These are phyloP conservation scores for Scomber scombrus DNA, from an alignment of 2,113 vertebrate genomes.

Conservation along the genomic window DNA sequence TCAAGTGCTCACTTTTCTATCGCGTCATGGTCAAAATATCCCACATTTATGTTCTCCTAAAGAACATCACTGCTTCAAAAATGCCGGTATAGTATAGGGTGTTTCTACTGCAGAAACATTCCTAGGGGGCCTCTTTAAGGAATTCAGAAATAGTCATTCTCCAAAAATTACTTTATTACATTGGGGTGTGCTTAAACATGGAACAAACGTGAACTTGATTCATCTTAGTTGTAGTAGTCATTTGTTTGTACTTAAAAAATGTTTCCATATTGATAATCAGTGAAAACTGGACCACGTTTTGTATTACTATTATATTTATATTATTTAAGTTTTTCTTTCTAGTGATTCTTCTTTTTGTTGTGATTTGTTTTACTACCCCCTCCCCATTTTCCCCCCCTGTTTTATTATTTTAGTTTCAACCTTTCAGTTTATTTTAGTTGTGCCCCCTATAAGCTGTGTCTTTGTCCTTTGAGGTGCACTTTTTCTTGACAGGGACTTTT, in stretches of 20 bases:
- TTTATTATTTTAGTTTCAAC: too few relatives aligned
- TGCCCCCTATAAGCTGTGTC: not conserved
- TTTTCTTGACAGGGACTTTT: conserved; percentile 7
- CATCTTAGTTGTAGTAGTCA: too few relatives aligned
- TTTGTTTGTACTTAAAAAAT: not conserved
- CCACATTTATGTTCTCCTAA: not conserved
- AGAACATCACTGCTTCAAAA: not conserved
- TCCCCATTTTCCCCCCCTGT: too few relatives aligned
- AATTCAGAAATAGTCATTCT: too few relatives aligned
- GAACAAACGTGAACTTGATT: not conserved
- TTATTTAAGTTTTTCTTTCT: not conserved
- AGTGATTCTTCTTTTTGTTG: not conserved
- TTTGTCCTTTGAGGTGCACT: not conserved
- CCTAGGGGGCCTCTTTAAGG: too few relatives aligned
- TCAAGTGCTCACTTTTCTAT: not conserved
- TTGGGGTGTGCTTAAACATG: too few relatives aligned
- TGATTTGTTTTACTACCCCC: not conserved
- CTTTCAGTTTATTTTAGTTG: not conserved
- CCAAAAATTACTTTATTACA: too few relatives aligned
- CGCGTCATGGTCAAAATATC: not conserved
- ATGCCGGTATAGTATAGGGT: not conserved
- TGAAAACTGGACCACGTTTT: too few relatives aligned
- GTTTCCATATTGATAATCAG: not conserved
- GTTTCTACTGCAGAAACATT: too few relatives aligned
- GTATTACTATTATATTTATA: too few relatives aligned